These are phyloP conservation scores for Gambusia affinis DNA, from an alignment of 2,113 vertebrate genomes.

Conservation along the genomic window DNA sequence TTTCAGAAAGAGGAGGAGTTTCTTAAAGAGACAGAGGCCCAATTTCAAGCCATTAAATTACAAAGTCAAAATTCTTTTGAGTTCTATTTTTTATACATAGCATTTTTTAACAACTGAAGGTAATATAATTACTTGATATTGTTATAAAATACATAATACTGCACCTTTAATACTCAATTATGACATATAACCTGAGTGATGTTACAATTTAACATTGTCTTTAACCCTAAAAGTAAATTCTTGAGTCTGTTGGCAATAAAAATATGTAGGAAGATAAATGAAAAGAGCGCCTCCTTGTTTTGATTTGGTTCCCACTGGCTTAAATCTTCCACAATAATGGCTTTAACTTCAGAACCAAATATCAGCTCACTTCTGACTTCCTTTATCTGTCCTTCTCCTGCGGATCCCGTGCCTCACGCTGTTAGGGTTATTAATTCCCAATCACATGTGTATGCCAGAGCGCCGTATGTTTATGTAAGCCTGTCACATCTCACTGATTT, in stretches of 20 bases:
- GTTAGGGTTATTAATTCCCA: constrained; percentile 1
- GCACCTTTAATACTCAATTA: background rate
- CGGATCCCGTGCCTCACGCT: background rate
- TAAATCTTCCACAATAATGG: background rate
- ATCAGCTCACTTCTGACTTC: background rate
- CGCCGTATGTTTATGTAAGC: background rate
- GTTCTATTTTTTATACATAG: too few species aligned
- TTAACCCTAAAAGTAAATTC: background rate
- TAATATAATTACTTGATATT: too few species aligned
- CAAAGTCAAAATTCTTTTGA: too few species aligned
- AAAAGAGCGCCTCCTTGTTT: background rate
- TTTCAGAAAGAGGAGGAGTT: too few species aligned
- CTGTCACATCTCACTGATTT: constrained; percentile 16
- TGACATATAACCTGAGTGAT: background rate
- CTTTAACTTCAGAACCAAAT: background rate
- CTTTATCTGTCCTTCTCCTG: background rate
- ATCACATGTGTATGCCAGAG: background rate
- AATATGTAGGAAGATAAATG: background rate
- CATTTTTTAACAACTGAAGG: too few species aligned
- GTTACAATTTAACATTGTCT: background rate
- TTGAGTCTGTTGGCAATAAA: background rate
- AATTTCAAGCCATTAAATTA: too few species aligned
- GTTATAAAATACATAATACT: background rate
- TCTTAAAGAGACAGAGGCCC: too few species aligned
- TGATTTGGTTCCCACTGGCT: background rate